Evolutionary conservation across 2,888 invertebrate genomes (phyloP).

Genomic region (Polyploca ridens): DNA sequence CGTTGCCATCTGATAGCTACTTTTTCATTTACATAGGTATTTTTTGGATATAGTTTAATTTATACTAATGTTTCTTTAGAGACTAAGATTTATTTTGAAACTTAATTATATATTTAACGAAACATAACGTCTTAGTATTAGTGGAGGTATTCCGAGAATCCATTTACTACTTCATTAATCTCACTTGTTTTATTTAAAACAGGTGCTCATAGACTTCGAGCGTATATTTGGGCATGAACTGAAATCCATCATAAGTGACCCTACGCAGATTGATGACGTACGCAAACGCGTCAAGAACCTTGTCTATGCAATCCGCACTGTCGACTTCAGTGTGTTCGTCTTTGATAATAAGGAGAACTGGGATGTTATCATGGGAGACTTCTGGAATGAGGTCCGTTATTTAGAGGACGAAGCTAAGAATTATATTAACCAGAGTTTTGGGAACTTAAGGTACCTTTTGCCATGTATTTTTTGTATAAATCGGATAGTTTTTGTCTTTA

Average conservation of each 20-base stretch:
- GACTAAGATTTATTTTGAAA: too few species aligned
- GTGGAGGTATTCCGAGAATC: too few species aligned
- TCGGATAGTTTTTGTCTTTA: too few species aligned
- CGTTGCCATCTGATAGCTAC: too few species aligned
- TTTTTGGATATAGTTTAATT: too few species aligned
- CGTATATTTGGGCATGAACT: slow-evolving; percentile 95
- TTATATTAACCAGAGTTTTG: slow-evolving; percentile 95
- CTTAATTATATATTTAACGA: too few species aligned
- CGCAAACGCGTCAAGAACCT: slow-evolving; percentile 91
- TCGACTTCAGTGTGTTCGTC: slow-evolving; percentile 93
- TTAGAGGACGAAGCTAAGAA: slow-evolving; percentile 92
- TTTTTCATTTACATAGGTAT: too few species aligned
- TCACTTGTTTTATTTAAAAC: slow-evolving; percentile 13
- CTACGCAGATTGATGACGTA: slow-evolving; percentile 93
- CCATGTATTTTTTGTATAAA: slow-evolving; percentile 10
- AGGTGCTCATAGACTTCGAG: slow-evolving; percentile 94
- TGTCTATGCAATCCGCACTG: slow-evolving; percentile 89
- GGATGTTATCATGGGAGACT: slow-evolving; percentile 92
- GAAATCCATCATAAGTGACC: slow-evolving; percentile 94
- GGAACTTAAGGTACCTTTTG: slow-evolving; percentile 85
- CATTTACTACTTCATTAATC: background rate
- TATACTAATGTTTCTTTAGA: too few species aligned
- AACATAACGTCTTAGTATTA: too few species aligned
- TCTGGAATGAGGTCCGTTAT: slow-evolving; percentile 89
- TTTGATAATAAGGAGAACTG: slow-evolving; percentile 92